Conservation (phyloP, 2,888 invertebrate species). For the Prosopocoilus inquinatus region DNA sequence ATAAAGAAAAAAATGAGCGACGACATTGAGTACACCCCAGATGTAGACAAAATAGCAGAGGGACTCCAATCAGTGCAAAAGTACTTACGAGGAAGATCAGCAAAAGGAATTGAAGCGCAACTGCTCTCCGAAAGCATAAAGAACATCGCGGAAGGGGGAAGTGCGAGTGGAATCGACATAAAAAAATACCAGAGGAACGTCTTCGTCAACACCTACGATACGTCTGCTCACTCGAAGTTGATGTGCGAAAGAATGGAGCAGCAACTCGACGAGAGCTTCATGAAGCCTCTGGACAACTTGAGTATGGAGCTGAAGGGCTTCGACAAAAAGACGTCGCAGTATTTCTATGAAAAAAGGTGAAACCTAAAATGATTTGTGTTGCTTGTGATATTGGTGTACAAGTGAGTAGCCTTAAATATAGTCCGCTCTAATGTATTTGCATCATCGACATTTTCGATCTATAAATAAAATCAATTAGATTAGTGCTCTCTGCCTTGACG, state of each 20-base stretch:
- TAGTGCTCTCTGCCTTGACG: too few relatives aligned
- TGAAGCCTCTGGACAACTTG: conserved; percentile 59
- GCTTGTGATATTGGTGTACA: conserved; percentile 17
- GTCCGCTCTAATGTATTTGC: conserved; percentile 1
- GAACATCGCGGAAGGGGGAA: conserved; percentile 51
- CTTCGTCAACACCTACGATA: conserved; percentile 24
- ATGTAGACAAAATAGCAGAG: conserved; percentile 50
- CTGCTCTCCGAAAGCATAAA: conserved; percentile 59
- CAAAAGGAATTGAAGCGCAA: conserved; percentile 68
- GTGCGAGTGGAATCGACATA: conserved; percentile 47
- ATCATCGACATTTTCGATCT: conserved; percentile 19
- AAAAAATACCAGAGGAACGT: conserved; percentile 34
- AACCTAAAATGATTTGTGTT: conserved; percentile 26
- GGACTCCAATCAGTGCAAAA: conserved; percentile 51
- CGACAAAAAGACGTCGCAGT: conserved; percentile 59
- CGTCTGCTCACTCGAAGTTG: conserved; percentile 45
- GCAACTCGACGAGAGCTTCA: conserved; percentile 57
- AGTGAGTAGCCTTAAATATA: conserved; percentile 27
- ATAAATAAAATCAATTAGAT: conserved; percentile 21
- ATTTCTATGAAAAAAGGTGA: conserved; percentile 67
- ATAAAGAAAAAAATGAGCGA: conserved; percentile 48
- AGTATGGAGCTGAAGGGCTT: conserved; percentile 64
- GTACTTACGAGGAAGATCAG: conserved; percentile 70
- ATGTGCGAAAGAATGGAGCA: conserved; percentile 50
- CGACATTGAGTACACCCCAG: conserved; percentile 51